These are phyloP conservation scores for Sepioteuthis lessoniana DNA, from an alignment of 2,888 invertebrate species.

Conservation along the genomic window DNA sequence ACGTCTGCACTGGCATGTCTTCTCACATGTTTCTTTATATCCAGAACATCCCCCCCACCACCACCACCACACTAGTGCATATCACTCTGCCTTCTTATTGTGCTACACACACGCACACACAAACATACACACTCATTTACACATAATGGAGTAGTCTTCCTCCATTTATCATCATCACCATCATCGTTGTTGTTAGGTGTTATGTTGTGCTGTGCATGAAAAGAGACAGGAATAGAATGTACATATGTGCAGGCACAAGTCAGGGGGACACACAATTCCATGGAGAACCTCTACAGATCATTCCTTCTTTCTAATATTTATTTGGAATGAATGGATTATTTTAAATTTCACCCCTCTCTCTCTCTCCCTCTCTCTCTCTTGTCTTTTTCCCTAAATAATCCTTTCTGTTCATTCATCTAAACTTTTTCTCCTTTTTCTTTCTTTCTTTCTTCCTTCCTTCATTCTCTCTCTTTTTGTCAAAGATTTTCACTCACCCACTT, in stretches of 20 bases:
- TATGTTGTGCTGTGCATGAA: neutral
- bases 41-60: neutral
- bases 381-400: neutral
- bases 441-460: neutral
- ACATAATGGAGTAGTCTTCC: neutral
- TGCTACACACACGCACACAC: neutral
- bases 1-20: neutral
- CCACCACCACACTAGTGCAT: neutral
- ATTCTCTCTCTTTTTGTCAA: neutral
- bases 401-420: neutral
- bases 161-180: neutral
- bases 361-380: neutral
- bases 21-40: neutral
- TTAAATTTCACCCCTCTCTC: neutral
- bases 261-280: neutral
- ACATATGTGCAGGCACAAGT: neutral
- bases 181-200: neutral
- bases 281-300: neutral
- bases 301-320: neutral
- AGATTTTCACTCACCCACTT: neutral
- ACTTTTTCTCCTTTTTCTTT: neutral
- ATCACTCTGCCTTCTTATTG: neutral
- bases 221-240: neutral
- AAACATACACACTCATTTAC: neutral
- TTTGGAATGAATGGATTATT: neutral